Percentiles rank a stretch among this genome's conserved stretches.
phyloP scores from a whole-genome alignment of 2,113 vertebrate genomes.

The Gambusia holbrooki region DNA sequence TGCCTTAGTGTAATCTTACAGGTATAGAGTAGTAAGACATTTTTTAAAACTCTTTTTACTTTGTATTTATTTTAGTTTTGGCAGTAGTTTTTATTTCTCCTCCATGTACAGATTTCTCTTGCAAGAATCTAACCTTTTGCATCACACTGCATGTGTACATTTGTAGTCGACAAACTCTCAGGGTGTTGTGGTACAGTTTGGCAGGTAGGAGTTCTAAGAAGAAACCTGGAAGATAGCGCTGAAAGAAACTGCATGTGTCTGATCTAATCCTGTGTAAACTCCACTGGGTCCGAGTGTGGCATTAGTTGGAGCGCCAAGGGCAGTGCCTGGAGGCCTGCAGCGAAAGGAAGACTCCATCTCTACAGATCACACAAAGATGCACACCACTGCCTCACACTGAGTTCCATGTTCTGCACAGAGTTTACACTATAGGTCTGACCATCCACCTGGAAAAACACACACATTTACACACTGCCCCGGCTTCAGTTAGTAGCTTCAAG shows the following conservation, averaged over 20 bases:
- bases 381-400: slow-evolving; percentile 19
- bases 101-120: background rate
- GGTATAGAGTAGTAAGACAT: background rate
- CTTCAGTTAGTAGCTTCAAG: background rate
- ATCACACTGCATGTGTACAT: background rate
- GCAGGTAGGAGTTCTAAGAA: background rate
- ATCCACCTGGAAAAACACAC: slow-evolving; percentile 11
- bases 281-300: slow-evolving; percentile 9
- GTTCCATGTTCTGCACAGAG: slow-evolving; percentile 1
- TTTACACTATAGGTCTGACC: background rate
- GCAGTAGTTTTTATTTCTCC: background rate
- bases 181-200: background rate
- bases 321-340: slow-evolving; percentile 58
- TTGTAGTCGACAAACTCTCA: background rate
- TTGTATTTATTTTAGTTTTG: background rate
- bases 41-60: background rate
- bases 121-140: background rate
- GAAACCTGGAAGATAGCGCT: slow-evolving; percentile 8
- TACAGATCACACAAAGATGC: slow-evolving; percentile 35
- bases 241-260: slow-evolving; percentile 19
- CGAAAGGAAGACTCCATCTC: slow-evolving; percentile 39
- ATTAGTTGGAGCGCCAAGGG: slow-evolving; percentile 44
- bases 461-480: background rate
- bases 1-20: background rate
- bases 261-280: slow-evolving; percentile 10